Evolutionary conservation across 2,113 vertebrate genomes (phyloP).

Genomic region (Upupa epops): DNA sequence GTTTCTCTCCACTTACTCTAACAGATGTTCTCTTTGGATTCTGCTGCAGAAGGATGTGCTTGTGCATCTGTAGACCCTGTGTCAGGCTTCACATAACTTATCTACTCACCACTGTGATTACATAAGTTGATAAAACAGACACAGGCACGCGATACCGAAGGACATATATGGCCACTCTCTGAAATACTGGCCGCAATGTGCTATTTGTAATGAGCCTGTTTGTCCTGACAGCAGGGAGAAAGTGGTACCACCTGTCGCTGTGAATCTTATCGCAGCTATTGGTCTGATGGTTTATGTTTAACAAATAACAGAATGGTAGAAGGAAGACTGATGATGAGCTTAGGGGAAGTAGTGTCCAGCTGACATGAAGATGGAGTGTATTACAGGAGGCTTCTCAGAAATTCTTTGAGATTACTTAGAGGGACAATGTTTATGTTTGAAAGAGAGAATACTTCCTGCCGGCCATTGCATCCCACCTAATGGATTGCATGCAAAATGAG

Average conservation of each 20-base stretch:
- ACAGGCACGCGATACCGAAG: not conserved
- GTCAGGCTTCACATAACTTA: not conserved
- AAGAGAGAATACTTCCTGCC: not conserved
- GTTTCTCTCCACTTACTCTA: not conserved
- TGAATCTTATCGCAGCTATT: not conserved
- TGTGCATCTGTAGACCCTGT: not conserved
- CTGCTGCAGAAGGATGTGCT: not conserved
- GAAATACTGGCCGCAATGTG: not conserved
- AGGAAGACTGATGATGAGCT: not conserved
- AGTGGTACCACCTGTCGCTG: not conserved
- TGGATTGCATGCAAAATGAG: not conserved
- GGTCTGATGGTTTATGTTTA: not conserved
- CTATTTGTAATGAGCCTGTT: not conserved
- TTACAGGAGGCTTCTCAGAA: not conserved
- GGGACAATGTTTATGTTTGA: not conserved
- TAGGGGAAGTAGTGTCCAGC: not conserved
- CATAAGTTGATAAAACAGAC: not conserved
- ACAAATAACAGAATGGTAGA: not conserved
- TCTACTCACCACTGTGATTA: not conserved
- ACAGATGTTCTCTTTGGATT: not conserved
- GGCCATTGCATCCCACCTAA: not conserved
- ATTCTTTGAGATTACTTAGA: not conserved
- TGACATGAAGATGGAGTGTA: not conserved
- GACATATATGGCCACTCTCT: not conserved
- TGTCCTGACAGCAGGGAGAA: not conserved